These are phyloP conservation scores for Ligdia adustata DNA, from an alignment of 2,888 invertebrate species.

Conservation along the genomic window DNA sequence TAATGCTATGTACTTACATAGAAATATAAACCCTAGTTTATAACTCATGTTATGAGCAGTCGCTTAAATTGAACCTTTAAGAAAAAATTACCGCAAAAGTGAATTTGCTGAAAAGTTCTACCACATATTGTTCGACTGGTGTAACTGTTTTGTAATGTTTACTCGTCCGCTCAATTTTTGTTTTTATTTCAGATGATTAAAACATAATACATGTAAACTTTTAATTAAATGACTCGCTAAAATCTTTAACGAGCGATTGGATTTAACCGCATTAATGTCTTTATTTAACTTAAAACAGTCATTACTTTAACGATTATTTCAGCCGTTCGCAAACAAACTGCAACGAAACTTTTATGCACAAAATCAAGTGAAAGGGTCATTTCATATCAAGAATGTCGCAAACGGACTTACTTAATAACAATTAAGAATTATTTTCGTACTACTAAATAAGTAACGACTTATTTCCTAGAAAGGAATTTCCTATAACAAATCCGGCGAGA, in stretches of 20 bases:
- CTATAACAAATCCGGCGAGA: conserved; percentile 24
- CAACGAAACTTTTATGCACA: conserved; percentile 10
- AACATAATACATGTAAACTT: too few relatives aligned
- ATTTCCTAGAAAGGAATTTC: conserved; percentile 36
- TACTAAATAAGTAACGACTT: conserved; percentile 6
- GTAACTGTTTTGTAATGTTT: too few relatives aligned
- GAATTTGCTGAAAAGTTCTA: too few relatives aligned
- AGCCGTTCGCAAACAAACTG: conserved; percentile 3
- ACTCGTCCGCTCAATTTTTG: too few relatives aligned
- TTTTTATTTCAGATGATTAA: too few relatives aligned
- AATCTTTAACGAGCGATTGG: conserved; percentile 1
- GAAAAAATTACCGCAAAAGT: too few relatives aligned
- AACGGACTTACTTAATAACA: conserved; percentile 8
- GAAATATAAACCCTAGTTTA: too few relatives aligned
- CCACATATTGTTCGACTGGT: too few relatives aligned
- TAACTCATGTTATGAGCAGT: too few relatives aligned
- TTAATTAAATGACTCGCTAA: conserved; percentile 1
- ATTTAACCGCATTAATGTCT: conserved; percentile 10
- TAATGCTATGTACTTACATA: too few relatives aligned
- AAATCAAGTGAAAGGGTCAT: conserved; percentile 20
- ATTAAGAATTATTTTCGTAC: conserved; percentile 7
- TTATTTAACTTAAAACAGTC: conserved; percentile 12
- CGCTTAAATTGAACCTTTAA: too few relatives aligned
- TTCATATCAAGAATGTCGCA: conserved; percentile 14
- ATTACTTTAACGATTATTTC: conserved; percentile 17